Percentiles rank a stretch among this genome's conserved stretches.
phyloP scores from a whole-genome alignment of 2,888 invertebrate genomes.

The Apomyelois bistriatella region DNA sequence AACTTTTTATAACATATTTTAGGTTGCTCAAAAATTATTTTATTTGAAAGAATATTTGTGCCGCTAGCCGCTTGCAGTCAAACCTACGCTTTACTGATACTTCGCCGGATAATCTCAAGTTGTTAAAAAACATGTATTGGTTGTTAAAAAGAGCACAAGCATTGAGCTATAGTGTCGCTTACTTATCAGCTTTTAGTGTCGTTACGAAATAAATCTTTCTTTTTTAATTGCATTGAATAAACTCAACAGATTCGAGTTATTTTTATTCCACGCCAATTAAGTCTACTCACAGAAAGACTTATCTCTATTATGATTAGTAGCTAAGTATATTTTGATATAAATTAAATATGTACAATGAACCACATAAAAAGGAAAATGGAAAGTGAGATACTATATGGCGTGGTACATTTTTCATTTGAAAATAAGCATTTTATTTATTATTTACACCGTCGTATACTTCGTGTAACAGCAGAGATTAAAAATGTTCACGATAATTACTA shows the following conservation, averaged over 20 bases:
- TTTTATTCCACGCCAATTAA: neutral
- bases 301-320: neutral
- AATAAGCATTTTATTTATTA: too few relatives aligned
- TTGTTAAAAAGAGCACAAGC: neutral
- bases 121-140: neutral
- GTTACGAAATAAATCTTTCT: slow-evolving; percentile 5
- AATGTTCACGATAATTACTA: too few relatives aligned
- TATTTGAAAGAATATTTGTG: neutral
- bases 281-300: neutral
- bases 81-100: slow-evolving; percentile 4
- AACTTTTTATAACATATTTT: too few relatives aligned
- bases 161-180: slow-evolving; percentile 1
- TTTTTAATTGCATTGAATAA: neutral
- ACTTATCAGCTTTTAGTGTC: slow-evolving; percentile 10
- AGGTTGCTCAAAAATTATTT: too few relatives aligned
- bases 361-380: too few relatives aligned
- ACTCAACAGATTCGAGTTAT: neutral
- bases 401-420: too few relatives aligned
- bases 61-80: neutral
- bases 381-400: too few relatives aligned
- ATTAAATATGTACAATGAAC: neutral
- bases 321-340: neutral
- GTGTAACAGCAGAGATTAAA: too few relatives aligned
- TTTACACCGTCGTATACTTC: too few relatives aligned
- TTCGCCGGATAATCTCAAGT: slow-evolving; percentile 2